These are phyloP conservation scores for Gopherus evgoodei DNA, from an alignment of 2,113 vertebrate species.

Conservation along the genomic window DNA sequence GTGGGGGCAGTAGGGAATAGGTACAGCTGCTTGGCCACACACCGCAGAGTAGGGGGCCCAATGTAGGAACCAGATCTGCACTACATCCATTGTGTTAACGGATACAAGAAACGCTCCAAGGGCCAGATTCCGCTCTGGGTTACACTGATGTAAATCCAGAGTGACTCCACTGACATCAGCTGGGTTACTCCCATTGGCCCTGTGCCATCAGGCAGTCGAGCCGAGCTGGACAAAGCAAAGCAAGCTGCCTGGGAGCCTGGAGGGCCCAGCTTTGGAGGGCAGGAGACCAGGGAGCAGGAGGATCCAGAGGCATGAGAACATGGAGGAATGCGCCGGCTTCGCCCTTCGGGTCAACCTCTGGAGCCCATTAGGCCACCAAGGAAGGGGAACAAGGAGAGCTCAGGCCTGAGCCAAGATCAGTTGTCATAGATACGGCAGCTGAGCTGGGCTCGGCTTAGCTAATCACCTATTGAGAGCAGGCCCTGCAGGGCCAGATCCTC, in stretches of 20 bases:
- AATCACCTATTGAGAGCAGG: background rate
- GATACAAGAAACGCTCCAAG: background rate
- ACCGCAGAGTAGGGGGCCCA: background rate
- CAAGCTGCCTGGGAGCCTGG: too few relatives aligned
- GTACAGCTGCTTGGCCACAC: background rate
- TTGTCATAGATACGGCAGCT: slow-evolving; percentile 8
- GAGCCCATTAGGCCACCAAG: background rate
- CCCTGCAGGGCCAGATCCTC: too few relatives aligned
- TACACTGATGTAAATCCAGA: background rate
- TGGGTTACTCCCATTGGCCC: too few relatives aligned
- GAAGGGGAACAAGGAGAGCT: background rate
- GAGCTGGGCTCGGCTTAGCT: background rate
- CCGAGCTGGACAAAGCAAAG: background rate
- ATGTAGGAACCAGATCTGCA: background rate
- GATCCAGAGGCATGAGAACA: background rate
- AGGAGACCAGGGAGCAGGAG: background rate
- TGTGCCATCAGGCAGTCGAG: background rate
- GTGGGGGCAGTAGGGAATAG: too few relatives aligned
- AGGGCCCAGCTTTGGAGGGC: background rate
- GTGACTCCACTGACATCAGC: background rate
- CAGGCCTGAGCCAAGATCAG: background rate
- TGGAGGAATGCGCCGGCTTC: background rate
- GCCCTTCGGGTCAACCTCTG: background rate
- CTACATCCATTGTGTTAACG: background rate
- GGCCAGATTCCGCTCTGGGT: background rate